phyloP scores from a whole-genome alignment of 1,140 invertebrate genomes.

The Globodera ellingtonae region DNA sequence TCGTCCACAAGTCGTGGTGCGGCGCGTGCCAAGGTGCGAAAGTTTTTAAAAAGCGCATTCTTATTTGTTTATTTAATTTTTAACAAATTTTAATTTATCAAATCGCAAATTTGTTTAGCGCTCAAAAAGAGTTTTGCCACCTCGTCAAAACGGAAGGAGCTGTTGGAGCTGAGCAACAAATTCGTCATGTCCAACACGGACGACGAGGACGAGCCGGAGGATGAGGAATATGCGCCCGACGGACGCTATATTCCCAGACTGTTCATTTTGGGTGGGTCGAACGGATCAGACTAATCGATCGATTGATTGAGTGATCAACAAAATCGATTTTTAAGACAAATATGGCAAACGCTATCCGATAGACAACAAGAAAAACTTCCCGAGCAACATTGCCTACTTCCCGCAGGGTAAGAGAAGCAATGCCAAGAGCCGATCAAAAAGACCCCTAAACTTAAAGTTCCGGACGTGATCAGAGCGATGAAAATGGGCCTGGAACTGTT shows the following conservation, averaged over 20 bases:
- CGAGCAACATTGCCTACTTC: constrained; percentile 47
- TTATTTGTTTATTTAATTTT: not conserved
- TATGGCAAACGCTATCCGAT: constrained; percentile 54
- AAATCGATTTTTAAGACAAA: constrained; percentile 55
- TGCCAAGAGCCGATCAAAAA: not conserved
- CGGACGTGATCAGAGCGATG: constrained; percentile 60
- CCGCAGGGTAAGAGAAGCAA: constrained; percentile 4
- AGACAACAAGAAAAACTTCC: constrained; percentile 61
- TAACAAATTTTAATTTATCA: not conserved
- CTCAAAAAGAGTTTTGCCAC: constrained; percentile 54
- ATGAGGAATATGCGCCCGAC: constrained; percentile 61
- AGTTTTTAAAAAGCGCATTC: not conserved
- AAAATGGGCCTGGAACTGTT: constrained; percentile 52
- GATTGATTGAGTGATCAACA: constrained; percentile 14
- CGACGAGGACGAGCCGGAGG: constrained; percentile 64
- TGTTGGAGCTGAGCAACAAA: constrained; percentile 57
- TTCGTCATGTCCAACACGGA: constrained; percentile 65
- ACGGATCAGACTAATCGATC: not conserved
- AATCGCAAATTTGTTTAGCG: constrained; percentile 46
- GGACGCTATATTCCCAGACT: constrained; percentile 61
- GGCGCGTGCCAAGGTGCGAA: constrained; percentile 60
- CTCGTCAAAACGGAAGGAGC: constrained; percentile 51
- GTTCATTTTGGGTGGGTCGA: constrained; percentile 56
- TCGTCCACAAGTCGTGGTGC: constrained; percentile 65
- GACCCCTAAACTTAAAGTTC: constrained; percentile 12